Conservation (phyloP, 2,113 vertebrate species). For the Eudyptes chrysolophus region DNA sequence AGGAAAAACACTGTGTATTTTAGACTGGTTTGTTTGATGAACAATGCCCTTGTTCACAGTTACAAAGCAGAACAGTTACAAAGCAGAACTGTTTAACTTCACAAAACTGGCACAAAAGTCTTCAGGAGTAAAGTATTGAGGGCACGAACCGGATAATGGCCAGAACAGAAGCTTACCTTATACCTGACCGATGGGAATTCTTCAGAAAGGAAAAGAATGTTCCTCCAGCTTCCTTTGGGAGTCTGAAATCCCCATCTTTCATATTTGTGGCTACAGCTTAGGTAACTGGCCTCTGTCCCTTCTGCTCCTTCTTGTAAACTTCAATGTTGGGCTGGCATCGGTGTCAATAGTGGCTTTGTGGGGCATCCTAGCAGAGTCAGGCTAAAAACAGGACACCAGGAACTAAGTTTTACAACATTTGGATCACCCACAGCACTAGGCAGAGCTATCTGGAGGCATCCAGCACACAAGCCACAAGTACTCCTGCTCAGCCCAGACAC, state of each 20-base stretch:
- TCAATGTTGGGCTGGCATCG: not conserved
- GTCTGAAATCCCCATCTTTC: not conserved
- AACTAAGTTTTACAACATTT: not conserved
- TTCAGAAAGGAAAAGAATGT: not conserved
- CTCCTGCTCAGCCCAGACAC: not conserved
- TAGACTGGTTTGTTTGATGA: not conserved
- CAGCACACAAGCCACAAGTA: not conserved
- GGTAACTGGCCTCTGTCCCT: not conserved
- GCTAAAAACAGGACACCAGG: not conserved
- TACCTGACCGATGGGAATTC: not conserved
- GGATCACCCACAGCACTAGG: not conserved
- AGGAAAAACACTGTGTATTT: not conserved
- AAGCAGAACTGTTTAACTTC: constrained; percentile 6
- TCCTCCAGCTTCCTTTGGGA: not conserved
- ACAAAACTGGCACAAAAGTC: not conserved
- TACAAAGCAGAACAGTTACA: not conserved
- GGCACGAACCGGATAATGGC: not conserved
- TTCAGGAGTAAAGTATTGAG: not conserved
- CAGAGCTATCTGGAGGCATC: not conserved
- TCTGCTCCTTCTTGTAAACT: not conserved
- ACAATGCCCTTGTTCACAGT: not conserved
- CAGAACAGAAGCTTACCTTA: not conserved
- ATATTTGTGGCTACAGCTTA: not conserved
- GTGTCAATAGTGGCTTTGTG: not conserved
- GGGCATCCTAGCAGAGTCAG: not conserved